A percentile compares a stretch with the other conserved stretches of the same genome.
Evolutionary conservation across 2,113 vertebrate genomes (phyloP).

Genomic region (Chrysemys picta): DNA sequence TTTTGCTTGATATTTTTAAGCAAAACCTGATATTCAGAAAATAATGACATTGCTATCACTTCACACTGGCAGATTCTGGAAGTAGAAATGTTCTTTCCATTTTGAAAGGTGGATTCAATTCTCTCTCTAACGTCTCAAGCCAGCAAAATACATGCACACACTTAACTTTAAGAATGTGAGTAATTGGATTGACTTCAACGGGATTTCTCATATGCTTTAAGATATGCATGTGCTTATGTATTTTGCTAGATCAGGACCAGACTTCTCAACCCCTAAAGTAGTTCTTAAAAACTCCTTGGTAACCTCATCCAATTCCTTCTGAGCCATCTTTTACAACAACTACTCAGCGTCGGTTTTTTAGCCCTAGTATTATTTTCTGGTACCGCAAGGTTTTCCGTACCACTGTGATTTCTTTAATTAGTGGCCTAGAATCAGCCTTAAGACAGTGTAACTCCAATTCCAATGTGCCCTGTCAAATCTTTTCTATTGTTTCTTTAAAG

Average conservation of each 20-base stretch:
- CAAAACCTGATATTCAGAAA: constrained; percentile 10
- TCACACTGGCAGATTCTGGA: not conserved
- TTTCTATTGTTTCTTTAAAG: not conserved
- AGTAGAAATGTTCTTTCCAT: not conserved
- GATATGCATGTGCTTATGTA: constrained; percentile 71
- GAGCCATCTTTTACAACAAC: not conserved
- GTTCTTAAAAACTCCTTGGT: not conserved
- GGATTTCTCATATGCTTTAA: constrained; percentile 18
- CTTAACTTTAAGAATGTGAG: not conserved
- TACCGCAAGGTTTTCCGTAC: not conserved
- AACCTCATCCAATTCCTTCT: not conserved
- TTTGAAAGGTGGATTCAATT: not conserved
- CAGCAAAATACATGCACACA: not conserved
- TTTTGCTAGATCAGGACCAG: constrained; percentile 67
- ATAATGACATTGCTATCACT: not conserved
- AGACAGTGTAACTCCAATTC: not conserved
- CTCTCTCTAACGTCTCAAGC: not conserved
- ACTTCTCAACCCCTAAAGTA: constrained; percentile 1
- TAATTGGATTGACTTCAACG: not conserved
- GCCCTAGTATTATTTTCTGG: not conserved
- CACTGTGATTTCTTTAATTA: not conserved
- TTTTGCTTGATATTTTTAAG: constrained; percentile 34
- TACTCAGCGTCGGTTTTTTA: not conserved
- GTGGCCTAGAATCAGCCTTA: not conserved
- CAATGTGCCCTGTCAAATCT: not conserved